A percentile compares a stretch with the other conserved stretches of the same genome.
phyloP scores from a whole-genome alignment of 2,888 invertebrate genomes.

The Teleogryllus oceanicus region DNA sequence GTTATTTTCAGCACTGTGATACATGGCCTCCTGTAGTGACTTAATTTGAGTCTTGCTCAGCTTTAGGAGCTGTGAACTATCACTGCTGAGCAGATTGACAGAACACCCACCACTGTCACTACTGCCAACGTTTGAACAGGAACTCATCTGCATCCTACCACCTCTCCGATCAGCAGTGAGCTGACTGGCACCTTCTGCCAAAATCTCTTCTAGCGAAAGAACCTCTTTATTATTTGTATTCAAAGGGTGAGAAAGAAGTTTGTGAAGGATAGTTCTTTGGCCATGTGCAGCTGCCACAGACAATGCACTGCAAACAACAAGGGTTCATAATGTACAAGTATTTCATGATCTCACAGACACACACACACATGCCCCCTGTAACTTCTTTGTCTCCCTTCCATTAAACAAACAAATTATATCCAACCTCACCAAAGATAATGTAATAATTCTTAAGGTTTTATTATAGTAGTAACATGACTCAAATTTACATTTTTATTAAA shows the following conservation, averaged over 20 bases:
- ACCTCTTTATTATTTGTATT: slow-evolving; percentile 67
- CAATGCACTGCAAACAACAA: slow-evolving; percentile 61
- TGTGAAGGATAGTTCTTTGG: slow-evolving; percentile 72
- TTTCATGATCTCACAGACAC: too few relatives aligned
- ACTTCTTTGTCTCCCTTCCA: too few relatives aligned
- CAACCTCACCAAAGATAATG: too few relatives aligned
- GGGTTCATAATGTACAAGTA: too few relatives aligned
- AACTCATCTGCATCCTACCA: slow-evolving; percentile 41
- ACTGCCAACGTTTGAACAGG: background rate
- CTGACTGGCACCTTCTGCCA: slow-evolving; percentile 69
- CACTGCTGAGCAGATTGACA: slow-evolving; percentile 44
- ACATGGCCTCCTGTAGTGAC: slow-evolving; percentile 88
- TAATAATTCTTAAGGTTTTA: too few relatives aligned
- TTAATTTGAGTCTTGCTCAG: slow-evolving; percentile 80
- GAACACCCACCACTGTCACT: slow-evolving; percentile 39
- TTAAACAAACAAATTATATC: too few relatives aligned
- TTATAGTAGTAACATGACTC: too few relatives aligned
- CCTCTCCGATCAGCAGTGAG: slow-evolving; percentile 41
- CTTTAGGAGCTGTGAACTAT: slow-evolving; percentile 47
- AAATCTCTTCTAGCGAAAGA: slow-evolving; percentile 81
- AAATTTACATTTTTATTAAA: too few relatives aligned
- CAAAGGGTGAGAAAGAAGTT: slow-evolving; percentile 70
- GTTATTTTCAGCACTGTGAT: slow-evolving; percentile 88
- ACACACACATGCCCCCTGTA: too few relatives aligned
- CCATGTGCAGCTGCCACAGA: slow-evolving; percentile 89